Conservation (phyloP, 35 echinoderm and acorn worm species). For the Apostichopus parvimensis region DNA sequence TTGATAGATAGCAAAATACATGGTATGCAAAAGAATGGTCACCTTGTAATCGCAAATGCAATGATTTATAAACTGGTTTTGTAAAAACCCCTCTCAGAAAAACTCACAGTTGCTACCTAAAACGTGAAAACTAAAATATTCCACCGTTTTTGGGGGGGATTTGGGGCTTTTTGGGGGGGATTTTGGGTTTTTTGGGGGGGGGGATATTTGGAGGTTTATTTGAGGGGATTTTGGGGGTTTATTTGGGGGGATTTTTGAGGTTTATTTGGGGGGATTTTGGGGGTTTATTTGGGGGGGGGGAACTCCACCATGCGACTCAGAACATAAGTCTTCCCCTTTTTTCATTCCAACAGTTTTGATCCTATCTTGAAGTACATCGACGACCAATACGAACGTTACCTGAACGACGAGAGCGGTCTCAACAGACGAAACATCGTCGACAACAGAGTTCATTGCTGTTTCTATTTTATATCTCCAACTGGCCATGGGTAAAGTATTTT, state of each 20-base stretch:
- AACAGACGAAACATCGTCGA: slow-evolving; percentile 92
- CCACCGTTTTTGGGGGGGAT: background rate
- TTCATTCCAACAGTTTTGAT: slow-evolving; percentile 62
- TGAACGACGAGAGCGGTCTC: slow-evolving; percentile 89
- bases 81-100: background rate
- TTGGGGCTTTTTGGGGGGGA: too few species aligned
- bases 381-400: slow-evolving; percentile 85
- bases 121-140: background rate
- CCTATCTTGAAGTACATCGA: slow-evolving; percentile 94
- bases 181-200: too few species aligned
- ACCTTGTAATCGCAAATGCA: too few species aligned
- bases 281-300: too few species aligned
- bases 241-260: too few species aligned
- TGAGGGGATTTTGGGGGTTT: too few species aligned
- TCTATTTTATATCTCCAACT: slow-evolving; percentile 97
- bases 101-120: background rate
- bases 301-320: too few species aligned
- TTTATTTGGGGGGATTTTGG: too few species aligned
- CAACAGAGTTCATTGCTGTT: slow-evolving; percentile 94
- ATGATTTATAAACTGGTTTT: too few species aligned
- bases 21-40: too few species aligned
- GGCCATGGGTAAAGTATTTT: slow-evolving; percentile 86
- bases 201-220: too few species aligned
- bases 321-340: background rate
- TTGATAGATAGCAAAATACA: too few species aligned